These are phyloP conservation scores for Triplophysa siluroides DNA, from an alignment of 2,113 vertebrate species.

Conservation along the genomic window DNA sequence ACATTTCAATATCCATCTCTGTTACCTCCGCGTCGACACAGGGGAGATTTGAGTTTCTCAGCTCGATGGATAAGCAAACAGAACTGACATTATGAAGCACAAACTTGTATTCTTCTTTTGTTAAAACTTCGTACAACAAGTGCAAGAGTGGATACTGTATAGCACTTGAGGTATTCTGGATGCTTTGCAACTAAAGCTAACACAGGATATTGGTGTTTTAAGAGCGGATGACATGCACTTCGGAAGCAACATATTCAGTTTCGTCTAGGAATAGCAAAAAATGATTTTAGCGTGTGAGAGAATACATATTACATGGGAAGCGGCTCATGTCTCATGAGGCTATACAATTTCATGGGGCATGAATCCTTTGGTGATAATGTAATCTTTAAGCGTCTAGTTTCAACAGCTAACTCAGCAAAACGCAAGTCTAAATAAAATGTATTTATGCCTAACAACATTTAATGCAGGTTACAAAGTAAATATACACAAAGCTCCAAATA, in stretches of 20 bases:
- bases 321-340: not conserved
- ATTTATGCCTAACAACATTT: too few relatives aligned
- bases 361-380: not conserved
- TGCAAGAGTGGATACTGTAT: not conserved
- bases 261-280: not conserved
- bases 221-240: not conserved
- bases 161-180: not conserved
- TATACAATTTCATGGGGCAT: not conserved
- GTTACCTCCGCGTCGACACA: not conserved
- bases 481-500: too few relatives aligned
- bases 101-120: constrained; percentile 1
- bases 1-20: constrained; percentile 10
- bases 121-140: not conserved
- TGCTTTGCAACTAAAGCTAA: not conserved
- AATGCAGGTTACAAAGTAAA: too few relatives aligned
- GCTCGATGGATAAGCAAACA: not conserved
- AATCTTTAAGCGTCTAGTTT: not conserved
- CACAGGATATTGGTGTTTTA: not conserved
- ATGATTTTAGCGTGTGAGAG: not conserved
- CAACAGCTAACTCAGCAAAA: too few relatives aligned
- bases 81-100: constrained; percentile 3
- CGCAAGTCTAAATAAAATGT: too few relatives aligned
- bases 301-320: not conserved
- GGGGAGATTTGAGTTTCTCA: not conserved
- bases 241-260: not conserved